These are phyloP conservation scores for Phyllotis vaccarum DNA, from an alignment of 2,797 vertebrate genomes.

Conservation along the genomic window DNA sequence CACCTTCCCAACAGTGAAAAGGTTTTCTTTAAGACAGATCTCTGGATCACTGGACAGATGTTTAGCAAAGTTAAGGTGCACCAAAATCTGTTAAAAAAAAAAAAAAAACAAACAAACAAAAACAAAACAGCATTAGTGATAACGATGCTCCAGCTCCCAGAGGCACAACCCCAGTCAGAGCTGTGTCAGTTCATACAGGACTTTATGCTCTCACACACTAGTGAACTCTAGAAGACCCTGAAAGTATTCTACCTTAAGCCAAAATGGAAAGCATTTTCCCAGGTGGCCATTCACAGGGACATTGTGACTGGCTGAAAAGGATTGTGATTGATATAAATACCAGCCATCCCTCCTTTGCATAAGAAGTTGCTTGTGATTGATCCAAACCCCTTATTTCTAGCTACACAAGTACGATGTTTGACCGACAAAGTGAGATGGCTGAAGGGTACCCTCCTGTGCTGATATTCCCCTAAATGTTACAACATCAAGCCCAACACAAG, in stretches of 20 bases:
- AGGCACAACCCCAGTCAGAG: not conserved
- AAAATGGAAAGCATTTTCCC: not conserved
- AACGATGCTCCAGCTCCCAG: not conserved
- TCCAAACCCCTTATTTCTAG: not conserved
- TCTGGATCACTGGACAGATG: not conserved
- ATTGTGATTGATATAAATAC: too few relatives aligned
- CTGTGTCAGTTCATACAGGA: not conserved
- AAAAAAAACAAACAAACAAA: too few relatives aligned
- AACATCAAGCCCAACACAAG: not conserved
- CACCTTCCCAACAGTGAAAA: not conserved
- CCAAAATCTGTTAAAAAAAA: not conserved
- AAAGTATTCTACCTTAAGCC: not conserved
- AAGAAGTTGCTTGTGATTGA: not conserved
- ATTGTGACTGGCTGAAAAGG: not conserved
- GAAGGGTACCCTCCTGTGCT: not conserved
- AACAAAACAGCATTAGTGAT: too few relatives aligned
- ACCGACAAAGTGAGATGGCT: too few relatives aligned
- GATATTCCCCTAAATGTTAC: too few relatives aligned
- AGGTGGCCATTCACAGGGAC: too few relatives aligned
- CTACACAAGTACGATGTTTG: not conserved
- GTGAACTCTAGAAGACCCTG: not conserved
- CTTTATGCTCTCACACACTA: too few relatives aligned
- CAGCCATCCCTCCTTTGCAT: not conserved
- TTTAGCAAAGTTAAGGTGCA: not conserved
- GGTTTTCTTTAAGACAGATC: not conserved